phyloP scores from a whole-genome alignment of 2,797 vertebrate species.

The Acropternis orthonyx region DNA sequence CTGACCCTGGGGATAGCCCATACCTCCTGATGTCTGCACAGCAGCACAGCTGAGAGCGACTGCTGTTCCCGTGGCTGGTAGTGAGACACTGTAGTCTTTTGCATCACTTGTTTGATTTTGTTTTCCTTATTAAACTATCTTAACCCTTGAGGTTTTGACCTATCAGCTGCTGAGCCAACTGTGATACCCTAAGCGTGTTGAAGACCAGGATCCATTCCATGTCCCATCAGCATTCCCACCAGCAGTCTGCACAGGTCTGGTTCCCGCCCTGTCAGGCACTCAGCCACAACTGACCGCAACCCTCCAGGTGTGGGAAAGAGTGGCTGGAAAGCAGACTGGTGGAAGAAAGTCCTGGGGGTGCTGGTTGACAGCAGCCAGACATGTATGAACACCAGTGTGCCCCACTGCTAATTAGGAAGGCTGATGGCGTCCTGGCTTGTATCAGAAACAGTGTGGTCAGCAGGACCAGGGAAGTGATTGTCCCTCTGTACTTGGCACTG shows the following conservation, averaged over 20 bases:
- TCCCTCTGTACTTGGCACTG: neutral
- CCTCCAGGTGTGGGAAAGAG: neutral
- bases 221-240: rapidly evolving
- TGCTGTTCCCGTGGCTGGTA: too few relatives aligned
- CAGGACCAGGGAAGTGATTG: too few relatives aligned
- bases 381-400: neutral
- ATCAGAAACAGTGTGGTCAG: neutral
- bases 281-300: neutral
- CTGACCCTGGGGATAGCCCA: too few relatives aligned
- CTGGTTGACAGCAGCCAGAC: neutral
- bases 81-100: too few relatives aligned
- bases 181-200: neutral
- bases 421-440: neutral
- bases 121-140: too few relatives aligned
- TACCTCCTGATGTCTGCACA: too few relatives aligned
- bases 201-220: neutral
- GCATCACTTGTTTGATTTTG: too few relatives aligned
- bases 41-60: too few relatives aligned
- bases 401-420: neutral
- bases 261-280: neutral
- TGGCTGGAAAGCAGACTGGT: neutral
- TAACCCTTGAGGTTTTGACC: too few relatives aligned
- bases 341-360: neutral
- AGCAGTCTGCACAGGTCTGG: neutral
- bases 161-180: too few relatives aligned